Percentiles rank a stretch among this genome's conserved stretches.
phyloP scores from a whole-genome alignment of 2,888 invertebrate species.

The Ormyrus pomaceus region DNA sequence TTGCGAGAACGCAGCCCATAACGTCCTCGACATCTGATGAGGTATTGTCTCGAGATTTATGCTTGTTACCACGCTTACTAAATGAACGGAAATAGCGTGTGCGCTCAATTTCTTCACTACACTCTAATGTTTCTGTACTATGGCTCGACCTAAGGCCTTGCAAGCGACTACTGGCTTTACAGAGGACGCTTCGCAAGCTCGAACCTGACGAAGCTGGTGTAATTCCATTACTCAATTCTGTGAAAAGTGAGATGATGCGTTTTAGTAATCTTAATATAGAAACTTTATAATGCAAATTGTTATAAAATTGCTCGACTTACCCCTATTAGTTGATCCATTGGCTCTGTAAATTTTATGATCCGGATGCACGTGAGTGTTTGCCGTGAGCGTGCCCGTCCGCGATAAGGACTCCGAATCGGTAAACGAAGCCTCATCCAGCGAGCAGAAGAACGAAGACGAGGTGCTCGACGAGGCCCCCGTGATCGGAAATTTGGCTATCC shows the following conservation, averaged over 20 bases:
- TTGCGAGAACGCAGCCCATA: constrained; percentile 60
- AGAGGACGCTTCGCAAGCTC: constrained; percentile 69
- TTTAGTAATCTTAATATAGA: not conserved
- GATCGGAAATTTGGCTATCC: constrained; percentile 72
- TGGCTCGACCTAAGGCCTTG: constrained; percentile 71
- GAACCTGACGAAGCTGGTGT: constrained; percentile 10
- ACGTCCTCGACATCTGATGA: constrained; percentile 69
- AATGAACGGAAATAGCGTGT: constrained; percentile 61
- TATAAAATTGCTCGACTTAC: constrained; percentile 45
- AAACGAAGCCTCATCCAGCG: constrained; percentile 75
- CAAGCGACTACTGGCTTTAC: constrained; percentile 71
- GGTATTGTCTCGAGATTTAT: constrained; percentile 60
- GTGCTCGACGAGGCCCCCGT: constrained; percentile 77
- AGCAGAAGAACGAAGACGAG: constrained; percentile 79
- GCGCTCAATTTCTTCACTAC: constrained; percentile 66
- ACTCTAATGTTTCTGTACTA: constrained; percentile 74
- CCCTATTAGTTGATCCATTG: constrained; percentile 75
- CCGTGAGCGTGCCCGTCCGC: constrained; percentile 72
- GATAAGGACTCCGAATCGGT: constrained; percentile 73
- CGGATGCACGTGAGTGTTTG: constrained; percentile 80
- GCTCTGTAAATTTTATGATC: constrained; percentile 88
- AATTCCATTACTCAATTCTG: constrained; percentile 58
- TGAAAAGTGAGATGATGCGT: too few relatives aligned
- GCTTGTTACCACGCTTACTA: constrained; percentile 60
- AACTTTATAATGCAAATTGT: not conserved